Conservation (phyloP, 2,888 invertebrate species). For the Cordilura impudica region DNA sequence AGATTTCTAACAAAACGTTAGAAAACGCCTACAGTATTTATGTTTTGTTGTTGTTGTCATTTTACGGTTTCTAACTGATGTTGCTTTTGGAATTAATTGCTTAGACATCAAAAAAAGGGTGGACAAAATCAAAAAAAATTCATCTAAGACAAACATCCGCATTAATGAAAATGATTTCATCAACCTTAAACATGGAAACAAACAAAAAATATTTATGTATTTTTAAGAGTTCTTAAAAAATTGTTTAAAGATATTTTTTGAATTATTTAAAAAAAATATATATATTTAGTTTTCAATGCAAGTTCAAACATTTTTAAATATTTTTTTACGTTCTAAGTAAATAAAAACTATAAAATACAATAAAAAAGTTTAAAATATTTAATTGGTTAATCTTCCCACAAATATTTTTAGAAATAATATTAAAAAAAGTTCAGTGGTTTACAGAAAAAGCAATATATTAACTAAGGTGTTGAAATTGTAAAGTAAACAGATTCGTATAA, state of each 20-base stretch:
- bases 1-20: background rate
- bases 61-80: background rate
- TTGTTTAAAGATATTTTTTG: background rate
- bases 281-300: background rate
- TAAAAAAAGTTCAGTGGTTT: background rate
- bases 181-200: background rate
- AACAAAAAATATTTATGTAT: too few species aligned
- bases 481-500: background rate
- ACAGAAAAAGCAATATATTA: background rate
- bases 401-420: slow-evolving; percentile 13
- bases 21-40: slow-evolving; percentile 37
- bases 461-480: background rate
- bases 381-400: background rate
- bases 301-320: background rate
- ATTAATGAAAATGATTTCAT: slow-evolving; percentile 30
- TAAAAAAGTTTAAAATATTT: background rate
- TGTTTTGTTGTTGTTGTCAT: background rate
- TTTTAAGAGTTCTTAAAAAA: too few species aligned
- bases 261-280: background rate
- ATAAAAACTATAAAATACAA: slow-evolving; percentile 2
- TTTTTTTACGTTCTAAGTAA: slow-evolving; percentile 11
- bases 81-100: slow-evolving; percentile 4
- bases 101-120: slow-evolving; percentile 11
- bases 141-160: slow-evolving; percentile 20
- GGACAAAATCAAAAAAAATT: background rate